Percentiles rank a stretch among this genome's conserved stretches.
phyloP scores from a whole-genome alignment of 2,113 vertebrate species.

The Anoplopoma fimbria region DNA sequence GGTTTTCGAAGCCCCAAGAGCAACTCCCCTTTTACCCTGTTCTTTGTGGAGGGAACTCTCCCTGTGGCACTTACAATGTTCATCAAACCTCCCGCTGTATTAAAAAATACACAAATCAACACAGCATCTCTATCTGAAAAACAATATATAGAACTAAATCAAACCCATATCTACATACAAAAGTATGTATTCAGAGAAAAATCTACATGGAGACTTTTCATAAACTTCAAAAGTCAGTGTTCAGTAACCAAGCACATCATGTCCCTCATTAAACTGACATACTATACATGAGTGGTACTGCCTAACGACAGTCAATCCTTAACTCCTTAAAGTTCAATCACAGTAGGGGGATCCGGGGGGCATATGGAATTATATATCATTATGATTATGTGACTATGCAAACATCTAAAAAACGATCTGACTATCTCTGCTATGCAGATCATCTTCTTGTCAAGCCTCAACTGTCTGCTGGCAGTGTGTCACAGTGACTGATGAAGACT shows the following conservation, averaged over 20 bases:
- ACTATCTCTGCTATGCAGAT: conserved; percentile 31
- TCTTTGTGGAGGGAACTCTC: conserved; percentile 65
- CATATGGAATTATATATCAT: conserved; percentile 20
- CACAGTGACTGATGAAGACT: conserved; percentile 53
- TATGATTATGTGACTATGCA: conserved; percentile 15
- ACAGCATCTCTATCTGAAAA: conserved; percentile 61
- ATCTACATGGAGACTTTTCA: conserved; percentile 58
- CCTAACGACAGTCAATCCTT: conserved; percentile 55
- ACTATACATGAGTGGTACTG: conserved; percentile 76
- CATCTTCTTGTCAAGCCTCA: background rate
- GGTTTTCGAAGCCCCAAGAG: conserved; percentile 52
- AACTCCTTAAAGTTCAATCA: conserved; percentile 51
- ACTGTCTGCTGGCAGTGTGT: conserved; percentile 25
- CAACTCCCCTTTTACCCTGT: conserved; percentile 72
- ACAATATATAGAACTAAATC: conserved; percentile 44
- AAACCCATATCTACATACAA: conserved; percentile 60
- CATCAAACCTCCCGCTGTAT: conserved; percentile 57
- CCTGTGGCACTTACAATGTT: conserved; percentile 75
- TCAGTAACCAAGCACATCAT: conserved; percentile 75
- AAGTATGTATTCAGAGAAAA: conserved; percentile 54
- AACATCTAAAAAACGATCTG: conserved; percentile 19
- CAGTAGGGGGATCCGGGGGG: conserved; percentile 57
- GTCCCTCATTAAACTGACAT: conserved; percentile 67
- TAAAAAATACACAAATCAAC: conserved; percentile 66
- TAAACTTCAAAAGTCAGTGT: conserved; percentile 70